Conservation (phyloP, 2,113 vertebrate genomes). For the Campylorhamphus procurvoides region DNA sequence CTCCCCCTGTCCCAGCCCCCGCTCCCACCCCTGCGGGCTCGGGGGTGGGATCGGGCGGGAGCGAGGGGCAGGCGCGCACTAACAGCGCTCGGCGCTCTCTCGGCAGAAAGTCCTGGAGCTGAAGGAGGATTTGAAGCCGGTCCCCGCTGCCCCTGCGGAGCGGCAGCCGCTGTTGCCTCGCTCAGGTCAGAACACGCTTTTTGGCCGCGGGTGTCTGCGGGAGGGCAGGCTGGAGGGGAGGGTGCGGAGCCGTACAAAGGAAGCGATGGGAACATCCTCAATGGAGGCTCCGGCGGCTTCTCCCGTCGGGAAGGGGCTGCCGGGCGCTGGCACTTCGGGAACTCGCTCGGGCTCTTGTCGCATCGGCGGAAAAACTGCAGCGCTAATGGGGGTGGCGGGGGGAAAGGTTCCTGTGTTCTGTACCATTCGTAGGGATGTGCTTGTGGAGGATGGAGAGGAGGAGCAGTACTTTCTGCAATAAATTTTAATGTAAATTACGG, state of each 20-base stretch:
- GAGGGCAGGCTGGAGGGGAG: neutral
- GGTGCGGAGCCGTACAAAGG: conserved; percentile 5
- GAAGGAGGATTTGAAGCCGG: neutral
- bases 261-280: neutral
- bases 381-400: neutral
- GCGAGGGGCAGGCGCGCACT: neutral
- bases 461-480: neutral
- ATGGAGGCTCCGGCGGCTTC: neutral
- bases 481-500: neutral
- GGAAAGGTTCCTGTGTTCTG: neutral
- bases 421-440: neutral
- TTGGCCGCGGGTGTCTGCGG: neutral
- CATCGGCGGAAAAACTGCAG: neutral
- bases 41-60: neutral
- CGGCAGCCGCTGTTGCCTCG: neutral
- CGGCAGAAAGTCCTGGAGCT: conserved; percentile 44
- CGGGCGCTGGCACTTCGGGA: neutral
- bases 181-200: neutral
- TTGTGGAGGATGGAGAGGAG: neutral
- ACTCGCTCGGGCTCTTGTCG: neutral
- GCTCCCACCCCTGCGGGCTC: neutral
- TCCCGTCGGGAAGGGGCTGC: neutral
- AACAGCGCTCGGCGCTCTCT: neutral
- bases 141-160: neutral
- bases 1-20: neutral